phyloP scores from a whole-genome alignment of 1,140 invertebrate genomes.

The Nebria ingens region DNA sequence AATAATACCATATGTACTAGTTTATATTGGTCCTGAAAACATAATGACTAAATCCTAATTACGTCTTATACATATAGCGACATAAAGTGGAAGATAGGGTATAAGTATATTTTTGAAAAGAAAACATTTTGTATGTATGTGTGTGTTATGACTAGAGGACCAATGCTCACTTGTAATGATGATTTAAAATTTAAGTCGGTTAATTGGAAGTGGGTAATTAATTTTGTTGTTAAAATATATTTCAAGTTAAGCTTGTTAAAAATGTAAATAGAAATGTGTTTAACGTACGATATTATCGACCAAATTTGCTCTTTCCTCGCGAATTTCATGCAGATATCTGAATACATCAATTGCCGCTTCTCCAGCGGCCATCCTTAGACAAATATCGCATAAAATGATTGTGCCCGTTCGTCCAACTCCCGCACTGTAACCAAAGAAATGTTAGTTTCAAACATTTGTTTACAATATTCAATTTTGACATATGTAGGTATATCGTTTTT shows the following conservation, averaged over 20 bases:
- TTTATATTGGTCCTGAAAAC: constrained; percentile 26
- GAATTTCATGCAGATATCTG: constrained; percentile 66
- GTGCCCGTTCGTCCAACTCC: constrained; percentile 82
- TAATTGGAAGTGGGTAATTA: not conserved
- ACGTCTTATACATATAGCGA: too few relatives aligned
- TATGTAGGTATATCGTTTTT: too few relatives aligned
- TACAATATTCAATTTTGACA: too few relatives aligned
- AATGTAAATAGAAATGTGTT: not conserved
- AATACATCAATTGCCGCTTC: constrained; percentile 69
- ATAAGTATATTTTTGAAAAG: too few relatives aligned
- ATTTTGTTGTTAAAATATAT: not conserved
- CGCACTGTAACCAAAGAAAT: too few relatives aligned
- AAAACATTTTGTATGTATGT: too few relatives aligned
- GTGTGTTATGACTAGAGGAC: too few relatives aligned
- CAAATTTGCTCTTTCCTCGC: constrained; percentile 74
- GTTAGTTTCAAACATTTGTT: too few relatives aligned
- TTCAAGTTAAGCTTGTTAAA: not conserved
- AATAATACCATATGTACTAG: constrained; percentile 28
- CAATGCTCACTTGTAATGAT: too few relatives aligned
- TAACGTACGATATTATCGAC: constrained; percentile 38
- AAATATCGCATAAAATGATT: constrained; percentile 68
- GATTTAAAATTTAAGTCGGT: constrained; percentile 1
- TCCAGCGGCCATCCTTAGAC: constrained; percentile 54
- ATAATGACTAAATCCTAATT: not conserved
- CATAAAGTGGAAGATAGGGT: too few relatives aligned